Percentiles rank a stretch among this genome's conserved stretches.
Evolutionary conservation across 2,113 vertebrate genomes (phyloP).

Genomic region (zebrafish (Danio rerio)): DNA sequence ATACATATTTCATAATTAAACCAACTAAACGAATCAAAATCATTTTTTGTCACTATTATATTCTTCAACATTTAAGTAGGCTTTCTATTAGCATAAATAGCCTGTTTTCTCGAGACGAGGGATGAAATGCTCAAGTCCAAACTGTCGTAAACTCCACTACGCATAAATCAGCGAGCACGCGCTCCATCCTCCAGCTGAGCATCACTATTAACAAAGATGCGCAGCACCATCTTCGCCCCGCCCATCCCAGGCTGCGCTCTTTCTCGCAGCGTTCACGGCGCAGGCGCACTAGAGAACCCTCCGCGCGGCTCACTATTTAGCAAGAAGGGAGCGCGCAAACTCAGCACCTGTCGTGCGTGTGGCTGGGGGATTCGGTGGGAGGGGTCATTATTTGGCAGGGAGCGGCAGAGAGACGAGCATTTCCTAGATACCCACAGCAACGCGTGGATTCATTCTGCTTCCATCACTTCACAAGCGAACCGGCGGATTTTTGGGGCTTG

Average conservation of each 20-base stretch:
- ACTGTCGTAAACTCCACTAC: not conserved
- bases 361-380: slow-evolving; percentile 66
- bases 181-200: slow-evolving; percentile 22
- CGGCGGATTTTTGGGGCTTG: slow-evolving; percentile 63
- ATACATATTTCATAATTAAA: too few species aligned
- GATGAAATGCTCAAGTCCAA: not conserved
- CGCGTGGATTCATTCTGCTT: slow-evolving; percentile 70
- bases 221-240: slow-evolving; percentile 50
- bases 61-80: not conserved
- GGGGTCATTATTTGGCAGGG: slow-evolving; percentile 78
- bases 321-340: slow-evolving; percentile 65
- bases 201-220: slow-evolving; percentile 51
- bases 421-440: slow-evolving; percentile 73
- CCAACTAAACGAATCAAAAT: too few species aligned
- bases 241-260: slow-evolving; percentile 57
- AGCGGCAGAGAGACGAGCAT: slow-evolving; percentile 67
- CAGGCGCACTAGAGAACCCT: slow-evolving; percentile 68
- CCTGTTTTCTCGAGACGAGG: not conserved
- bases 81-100: not conserved
- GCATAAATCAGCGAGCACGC: slow-evolving; percentile 24
- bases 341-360: slow-evolving; percentile 74
- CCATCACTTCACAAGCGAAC: slow-evolving; percentile 76
- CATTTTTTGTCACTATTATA: not conserved
- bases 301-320: slow-evolving; percentile 63
- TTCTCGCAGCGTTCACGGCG: slow-evolving; percentile 51